Evolutionary conservation across 2,888 invertebrate genomes (phyloP).

Genomic region (Trachelus stipa): DNA sequence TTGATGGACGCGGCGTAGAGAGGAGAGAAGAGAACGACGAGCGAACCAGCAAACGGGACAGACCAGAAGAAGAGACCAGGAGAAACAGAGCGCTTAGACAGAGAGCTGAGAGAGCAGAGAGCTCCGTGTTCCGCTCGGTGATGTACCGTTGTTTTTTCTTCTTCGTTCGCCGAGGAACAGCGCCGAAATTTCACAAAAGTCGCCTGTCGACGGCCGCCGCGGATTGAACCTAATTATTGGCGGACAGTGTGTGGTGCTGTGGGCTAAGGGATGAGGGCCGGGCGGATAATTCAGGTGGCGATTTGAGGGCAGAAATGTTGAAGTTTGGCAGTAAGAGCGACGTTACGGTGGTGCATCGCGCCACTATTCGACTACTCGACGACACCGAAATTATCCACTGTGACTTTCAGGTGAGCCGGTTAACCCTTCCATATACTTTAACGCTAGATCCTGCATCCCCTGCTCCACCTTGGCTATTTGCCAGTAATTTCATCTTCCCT

Average conservation of each 20-base stretch:
- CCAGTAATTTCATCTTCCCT: background rate
- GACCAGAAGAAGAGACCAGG: background rate
- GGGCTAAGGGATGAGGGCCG: constrained; percentile 60
- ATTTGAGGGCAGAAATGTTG: constrained; percentile 67
- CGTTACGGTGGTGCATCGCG: constrained; percentile 67
- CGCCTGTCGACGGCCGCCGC: constrained; percentile 14
- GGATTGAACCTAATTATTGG: constrained; percentile 19
- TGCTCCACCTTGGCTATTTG: background rate
- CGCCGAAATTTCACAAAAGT: constrained; percentile 8
- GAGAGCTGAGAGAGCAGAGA: background rate
- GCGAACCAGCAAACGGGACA: background rate
- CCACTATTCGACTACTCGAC: constrained; percentile 87
- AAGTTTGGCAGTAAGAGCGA: constrained; percentile 69
- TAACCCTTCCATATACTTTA: background rate
- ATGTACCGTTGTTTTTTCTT: constrained; percentile 27
- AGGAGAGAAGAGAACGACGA: background rate
- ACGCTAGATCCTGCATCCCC: background rate
- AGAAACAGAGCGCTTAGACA: background rate
- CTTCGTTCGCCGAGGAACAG: constrained; percentile 13
- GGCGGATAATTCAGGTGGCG: constrained; percentile 61
- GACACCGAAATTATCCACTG: constrained; percentile 93
- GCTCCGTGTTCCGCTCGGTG: constrained; percentile 20
- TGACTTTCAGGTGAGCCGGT: constrained; percentile 82
- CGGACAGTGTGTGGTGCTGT: constrained; percentile 62
- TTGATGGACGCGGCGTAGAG: background rate